Conservation (phyloP, 2,888 invertebrate species). For the Nemoura dubitans region DNA sequence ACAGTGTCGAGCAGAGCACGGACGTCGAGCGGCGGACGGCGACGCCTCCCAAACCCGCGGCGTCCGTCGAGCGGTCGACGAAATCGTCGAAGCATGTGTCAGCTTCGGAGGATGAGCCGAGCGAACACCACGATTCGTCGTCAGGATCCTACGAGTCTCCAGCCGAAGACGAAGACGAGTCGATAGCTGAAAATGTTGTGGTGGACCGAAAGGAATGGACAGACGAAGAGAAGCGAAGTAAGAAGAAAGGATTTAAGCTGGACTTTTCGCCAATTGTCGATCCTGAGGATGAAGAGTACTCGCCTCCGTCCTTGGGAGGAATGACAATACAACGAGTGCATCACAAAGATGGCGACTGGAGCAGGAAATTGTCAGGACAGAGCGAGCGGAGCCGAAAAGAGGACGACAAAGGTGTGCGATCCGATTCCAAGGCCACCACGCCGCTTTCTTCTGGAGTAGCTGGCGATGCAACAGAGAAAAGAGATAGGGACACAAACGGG, state of each 20-base stretch:
- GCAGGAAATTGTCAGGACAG: constrained; percentile 55
- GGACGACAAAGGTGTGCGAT: constrained; percentile 52
- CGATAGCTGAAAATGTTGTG: constrained; percentile 56
- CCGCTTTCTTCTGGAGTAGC: background rate
- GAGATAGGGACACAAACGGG: constrained; percentile 62
- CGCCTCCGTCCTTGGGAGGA: constrained; percentile 62
- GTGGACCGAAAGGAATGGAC: constrained; percentile 61
- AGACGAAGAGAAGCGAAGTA: constrained; percentile 75
- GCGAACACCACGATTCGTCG: constrained; percentile 71
- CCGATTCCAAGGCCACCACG: constrained; percentile 55
- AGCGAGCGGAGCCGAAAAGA: constrained; percentile 51
- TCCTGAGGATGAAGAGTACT: constrained; percentile 66
- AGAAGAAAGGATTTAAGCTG: constrained; percentile 79
- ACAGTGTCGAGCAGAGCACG: constrained; percentile 55
- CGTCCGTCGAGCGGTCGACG: background rate
- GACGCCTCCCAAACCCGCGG: constrained; percentile 25
- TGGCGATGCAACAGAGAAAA: constrained; percentile 63
- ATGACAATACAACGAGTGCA: constrained; percentile 61
- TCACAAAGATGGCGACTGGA: constrained; percentile 60
- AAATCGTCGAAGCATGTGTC: background rate
- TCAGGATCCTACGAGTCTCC: constrained; percentile 81
- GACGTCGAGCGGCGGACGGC: constrained; percentile 44
- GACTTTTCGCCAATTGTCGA: constrained; percentile 69
- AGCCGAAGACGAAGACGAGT: constrained; percentile 71
- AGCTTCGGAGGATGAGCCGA: constrained; percentile 57